Conservation (phyloP, 2,888 invertebrate genomes). For the Eucriotettix oculatus region DNA sequence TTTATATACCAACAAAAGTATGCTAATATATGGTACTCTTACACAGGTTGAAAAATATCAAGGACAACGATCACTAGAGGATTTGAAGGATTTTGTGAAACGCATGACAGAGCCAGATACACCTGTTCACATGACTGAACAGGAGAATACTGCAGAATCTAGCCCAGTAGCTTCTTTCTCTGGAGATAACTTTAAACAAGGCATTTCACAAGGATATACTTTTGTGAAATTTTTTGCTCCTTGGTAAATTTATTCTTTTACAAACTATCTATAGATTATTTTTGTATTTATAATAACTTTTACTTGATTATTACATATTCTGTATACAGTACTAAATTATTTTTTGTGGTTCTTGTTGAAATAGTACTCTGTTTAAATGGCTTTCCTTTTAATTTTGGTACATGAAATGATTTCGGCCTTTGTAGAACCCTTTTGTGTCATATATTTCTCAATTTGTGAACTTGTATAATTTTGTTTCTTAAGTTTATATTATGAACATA, state of each 20-base stretch:
- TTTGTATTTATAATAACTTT: background rate
- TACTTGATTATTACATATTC: too few relatives aligned
- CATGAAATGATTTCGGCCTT: too few relatives aligned
- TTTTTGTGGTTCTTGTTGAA: too few relatives aligned
- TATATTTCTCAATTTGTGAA: too few relatives aligned
- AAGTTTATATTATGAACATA: too few relatives aligned
- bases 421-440: too few relatives aligned
- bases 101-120: constrained; percentile 43
- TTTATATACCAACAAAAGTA: too few relatives aligned
- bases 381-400: too few relatives aligned
- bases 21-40: too few relatives aligned
- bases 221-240: constrained; percentile 83
- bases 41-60: constrained; percentile 56
- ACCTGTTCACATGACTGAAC: constrained; percentile 27
- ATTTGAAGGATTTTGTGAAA: constrained; percentile 51
- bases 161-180: constrained; percentile 44
- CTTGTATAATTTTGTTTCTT: too few relatives aligned
- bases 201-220: constrained; percentile 50
- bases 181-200: constrained; percentile 53
- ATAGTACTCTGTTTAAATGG: too few relatives aligned
- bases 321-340: too few relatives aligned
- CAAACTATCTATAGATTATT: background rate
- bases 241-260: constrained; percentile 37
- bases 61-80: constrained; percentile 46
- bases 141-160: constrained; percentile 17